Percentiles rank a stretch among this genome's conserved stretches.
phyloP scores from a whole-genome alignment of 2,797 vertebrate species.

The Chromis chromis region DNA sequence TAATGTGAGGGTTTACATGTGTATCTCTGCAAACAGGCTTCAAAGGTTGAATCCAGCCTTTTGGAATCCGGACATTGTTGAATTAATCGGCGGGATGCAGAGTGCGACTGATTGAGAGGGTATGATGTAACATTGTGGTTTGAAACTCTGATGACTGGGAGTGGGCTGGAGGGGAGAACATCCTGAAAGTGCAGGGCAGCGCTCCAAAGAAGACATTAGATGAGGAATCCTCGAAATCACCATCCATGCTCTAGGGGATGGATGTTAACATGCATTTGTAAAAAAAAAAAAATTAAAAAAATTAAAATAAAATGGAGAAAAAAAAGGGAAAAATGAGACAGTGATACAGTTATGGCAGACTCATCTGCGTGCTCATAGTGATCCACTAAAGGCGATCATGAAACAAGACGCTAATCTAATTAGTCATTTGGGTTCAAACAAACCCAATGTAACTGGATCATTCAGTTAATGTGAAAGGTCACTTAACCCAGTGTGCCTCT shows the following conservation, averaged over 20 bases:
- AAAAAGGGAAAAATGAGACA: constrained; percentile 35
- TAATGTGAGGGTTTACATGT: constrained; percentile 37
- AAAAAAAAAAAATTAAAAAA: constrained; percentile 19
- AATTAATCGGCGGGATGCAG: constrained; percentile 60
- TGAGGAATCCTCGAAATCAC: constrained; percentile 73
- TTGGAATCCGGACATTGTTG: constrained; percentile 57
- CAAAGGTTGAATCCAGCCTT: constrained; percentile 62
- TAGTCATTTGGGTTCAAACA: constrained; percentile 83
- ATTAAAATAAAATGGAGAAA: constrained; percentile 3
- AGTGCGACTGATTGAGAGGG: constrained; percentile 65
- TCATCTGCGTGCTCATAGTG: constrained; percentile 59
- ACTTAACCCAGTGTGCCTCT: constrained; percentile 80
- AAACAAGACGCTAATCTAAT: constrained; percentile 82
- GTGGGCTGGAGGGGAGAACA: constrained; percentile 58
- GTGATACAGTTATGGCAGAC: constrained; percentile 45
- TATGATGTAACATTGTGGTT: constrained; percentile 66
- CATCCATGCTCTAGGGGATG: constrained; percentile 64
- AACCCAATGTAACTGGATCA: constrained; percentile 83
- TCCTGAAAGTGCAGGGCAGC: constrained; percentile 67
- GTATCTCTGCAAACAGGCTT: constrained; percentile 58
- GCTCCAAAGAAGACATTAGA: constrained; percentile 72
- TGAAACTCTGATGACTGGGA: constrained; percentile 67
- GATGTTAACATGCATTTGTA: constrained; percentile 64
- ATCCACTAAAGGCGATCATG: constrained; percentile 76
- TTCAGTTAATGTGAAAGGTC: constrained; percentile 86